Evolutionary conservation across 2,797 vertebrate species (phyloP), one percentile per base, ranked within the genome.

Genomic region (Sternotherus odoratus): DNA sequence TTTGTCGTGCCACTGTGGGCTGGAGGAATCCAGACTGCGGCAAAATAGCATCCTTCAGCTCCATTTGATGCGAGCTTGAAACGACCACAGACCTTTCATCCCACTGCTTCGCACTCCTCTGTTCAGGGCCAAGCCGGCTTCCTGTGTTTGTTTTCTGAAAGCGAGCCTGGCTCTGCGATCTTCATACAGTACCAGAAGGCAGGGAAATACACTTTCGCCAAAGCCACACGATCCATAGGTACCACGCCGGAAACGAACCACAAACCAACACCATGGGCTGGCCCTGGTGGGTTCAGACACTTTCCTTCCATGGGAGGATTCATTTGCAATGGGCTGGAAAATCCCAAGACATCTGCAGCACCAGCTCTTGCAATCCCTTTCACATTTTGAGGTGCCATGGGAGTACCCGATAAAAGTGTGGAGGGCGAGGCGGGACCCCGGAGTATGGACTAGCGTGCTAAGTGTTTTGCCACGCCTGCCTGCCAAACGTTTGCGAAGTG

Each of bases 1-100:
- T 98, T 98, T 98, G 98, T 98, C 98, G 97, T 96, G 98, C 97
- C 96, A 97, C 97, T 98, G 91, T 83, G 97, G 93, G 95, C 92
- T 97, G 97, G 96, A 98, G 95, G 96, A 97, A 97, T 95, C 92
- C 83, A 90, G 90, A 82, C 93, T 85, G 77, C 39, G 90, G 97
- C 88, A 91, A 93, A 95, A 92, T 63, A 94, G 93, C 96, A 85
- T 89, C 97, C 92, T 95, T 87, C 92, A 81, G 82, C 51, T 85
- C 11, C 92, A 86, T 94, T 79, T 92, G 77, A 86, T 78, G 90
- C 94, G 79, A 60, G 74, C 93, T 79, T 74, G 83, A 94, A 83
- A 86, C 81, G 51, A 86, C 89, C 75, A 85, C 54, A 95, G 90
- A 82, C 94, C 78, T 92, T 90, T 93, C 83, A 95, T 96, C 95